These are phyloP conservation scores for Silurus lanzhouensis DNA, from an alignment of 2,797 vertebrate genomes.

Conservation along the genomic window DNA sequence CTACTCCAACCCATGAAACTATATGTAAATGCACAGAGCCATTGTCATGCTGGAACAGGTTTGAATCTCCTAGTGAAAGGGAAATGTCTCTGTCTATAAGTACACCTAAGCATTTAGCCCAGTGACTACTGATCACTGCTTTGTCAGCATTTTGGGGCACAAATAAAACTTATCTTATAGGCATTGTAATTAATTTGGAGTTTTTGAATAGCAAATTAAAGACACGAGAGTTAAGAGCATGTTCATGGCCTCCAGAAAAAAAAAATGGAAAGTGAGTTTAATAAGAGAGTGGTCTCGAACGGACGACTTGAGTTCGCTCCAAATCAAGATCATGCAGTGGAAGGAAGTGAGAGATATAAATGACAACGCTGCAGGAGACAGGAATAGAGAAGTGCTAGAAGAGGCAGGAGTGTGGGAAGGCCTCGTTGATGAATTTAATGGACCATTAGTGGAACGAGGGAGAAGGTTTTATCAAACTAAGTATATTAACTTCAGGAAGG, in stretches of 20 bases:
- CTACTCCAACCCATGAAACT: no score
- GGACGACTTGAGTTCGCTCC: conserved; percentile 30
- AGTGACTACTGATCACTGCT: not conserved
- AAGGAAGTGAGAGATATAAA: conserved; percentile 18
- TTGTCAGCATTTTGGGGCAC: not conserved
- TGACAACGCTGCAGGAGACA: conserved; percentile 21
- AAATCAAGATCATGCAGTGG: conserved; percentile 13
- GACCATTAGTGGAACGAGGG: conserved; percentile 49
- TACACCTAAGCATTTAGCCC: not conserved
- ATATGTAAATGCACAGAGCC: no score
- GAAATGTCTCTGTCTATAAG: not conserved
- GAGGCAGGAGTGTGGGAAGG: conserved; percentile 2
- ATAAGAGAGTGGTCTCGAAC: conserved; percentile 29
- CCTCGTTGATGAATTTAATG: conserved; percentile 48
- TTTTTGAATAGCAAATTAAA: not conserved
- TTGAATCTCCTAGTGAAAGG: no score
- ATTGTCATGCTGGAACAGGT: no score
- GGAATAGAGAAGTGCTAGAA: conserved; percentile 54
- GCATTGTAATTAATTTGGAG: not conserved
- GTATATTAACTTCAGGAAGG: conserved; percentile 58
- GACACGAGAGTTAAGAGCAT: not conserved
- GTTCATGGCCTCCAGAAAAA: not conserved
- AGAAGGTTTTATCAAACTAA: conserved; percentile 58
- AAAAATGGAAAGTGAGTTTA: not conserved
- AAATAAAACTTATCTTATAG: not conserved